A percentile compares a stretch with the other conserved stretches of the same genome.
phyloP scores from a whole-genome alignment of 1,140 invertebrate species.

The Pseudachorutes palmiensis region DNA sequence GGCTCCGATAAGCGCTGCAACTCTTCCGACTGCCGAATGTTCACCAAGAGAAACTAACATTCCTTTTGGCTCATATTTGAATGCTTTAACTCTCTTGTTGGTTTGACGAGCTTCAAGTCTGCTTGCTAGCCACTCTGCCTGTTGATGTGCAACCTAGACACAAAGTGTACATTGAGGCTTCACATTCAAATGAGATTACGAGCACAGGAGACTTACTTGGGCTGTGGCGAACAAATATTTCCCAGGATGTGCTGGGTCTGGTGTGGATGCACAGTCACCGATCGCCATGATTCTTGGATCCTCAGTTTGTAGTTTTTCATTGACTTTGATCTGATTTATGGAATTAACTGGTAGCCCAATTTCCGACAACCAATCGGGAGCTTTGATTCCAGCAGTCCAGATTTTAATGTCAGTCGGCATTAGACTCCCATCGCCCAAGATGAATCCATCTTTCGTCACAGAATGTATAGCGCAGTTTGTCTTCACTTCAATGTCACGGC shows the following conservation, averaged over 20 bases:
- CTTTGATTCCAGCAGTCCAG: constrained; percentile 33
- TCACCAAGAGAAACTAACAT: constrained; percentile 27
- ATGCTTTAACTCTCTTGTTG: constrained; percentile 9
- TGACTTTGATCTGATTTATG: constrained; percentile 22
- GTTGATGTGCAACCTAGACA: constrained; percentile 22
- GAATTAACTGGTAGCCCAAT: constrained; percentile 21
- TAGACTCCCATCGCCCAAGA: constrained; percentile 19
- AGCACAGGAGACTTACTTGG: constrained; percentile 8
- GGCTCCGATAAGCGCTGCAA: constrained; percentile 24
- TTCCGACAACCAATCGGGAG: constrained; percentile 21
- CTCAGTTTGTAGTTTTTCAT: constrained; percentile 22
- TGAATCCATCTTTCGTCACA: constrained; percentile 19
- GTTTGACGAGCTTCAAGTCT: constrained; percentile 14
- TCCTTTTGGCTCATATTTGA: constrained; percentile 27
- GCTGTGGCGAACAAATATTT: constrained; percentile 25
- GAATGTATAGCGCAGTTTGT: constrained; percentile 24
- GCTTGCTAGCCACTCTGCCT: constrained; percentile 25
- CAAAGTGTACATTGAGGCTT: background rate
- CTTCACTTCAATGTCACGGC: constrained; percentile 19
- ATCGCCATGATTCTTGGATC: constrained; percentile 20
- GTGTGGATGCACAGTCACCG: constrained; percentile 25
- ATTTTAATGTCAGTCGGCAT: constrained; percentile 24
- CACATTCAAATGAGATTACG: background rate
- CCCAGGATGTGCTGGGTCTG: background rate
- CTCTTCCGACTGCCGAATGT: constrained; percentile 22